These are phyloP conservation scores for Oligia strigilis DNA, from an alignment of 2,888 invertebrate genomes.

Conservation along the genomic window DNA sequence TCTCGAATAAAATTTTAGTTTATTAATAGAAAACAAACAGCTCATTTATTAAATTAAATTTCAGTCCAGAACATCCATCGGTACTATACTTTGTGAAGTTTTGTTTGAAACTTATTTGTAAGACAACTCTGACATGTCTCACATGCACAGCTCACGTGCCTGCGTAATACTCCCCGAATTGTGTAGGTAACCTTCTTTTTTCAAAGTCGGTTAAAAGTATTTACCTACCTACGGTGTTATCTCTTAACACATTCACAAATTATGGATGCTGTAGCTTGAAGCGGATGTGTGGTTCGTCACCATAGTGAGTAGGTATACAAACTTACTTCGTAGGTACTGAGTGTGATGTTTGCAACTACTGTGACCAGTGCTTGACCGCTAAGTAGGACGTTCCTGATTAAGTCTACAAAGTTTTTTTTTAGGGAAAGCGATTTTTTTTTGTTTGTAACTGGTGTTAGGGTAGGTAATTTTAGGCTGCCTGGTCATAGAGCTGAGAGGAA, in stretches of 20 bases:
- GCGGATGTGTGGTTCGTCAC: conserved; percentile 41
- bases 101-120: not conserved
- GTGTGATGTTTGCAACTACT: conserved; percentile 11
- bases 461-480: not conserved
- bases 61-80: no score
- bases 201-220: not conserved
- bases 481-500: not conserved
- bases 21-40: no score
- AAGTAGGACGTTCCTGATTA: not conserved
- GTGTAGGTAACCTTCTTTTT: not conserved
- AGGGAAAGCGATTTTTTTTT: not conserved
- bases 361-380: conserved; percentile 17
- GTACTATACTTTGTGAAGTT: no score
- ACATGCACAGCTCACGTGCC: not conserved
- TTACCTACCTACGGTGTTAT: conserved; percentile 14
- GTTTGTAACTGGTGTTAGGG: not conserved
- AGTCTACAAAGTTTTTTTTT: not conserved
- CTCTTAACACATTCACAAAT: conserved; percentile 12
- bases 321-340: not conserved
- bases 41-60: no score
- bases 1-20: no score
- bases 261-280: conserved; percentile 18
- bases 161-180: no score
- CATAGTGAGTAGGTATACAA: not conserved
- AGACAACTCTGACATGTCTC: not conserved